Evolutionary conservation across 2,113 vertebrate genomes (phyloP).

Genomic region (Eurypyga helias): DNA sequence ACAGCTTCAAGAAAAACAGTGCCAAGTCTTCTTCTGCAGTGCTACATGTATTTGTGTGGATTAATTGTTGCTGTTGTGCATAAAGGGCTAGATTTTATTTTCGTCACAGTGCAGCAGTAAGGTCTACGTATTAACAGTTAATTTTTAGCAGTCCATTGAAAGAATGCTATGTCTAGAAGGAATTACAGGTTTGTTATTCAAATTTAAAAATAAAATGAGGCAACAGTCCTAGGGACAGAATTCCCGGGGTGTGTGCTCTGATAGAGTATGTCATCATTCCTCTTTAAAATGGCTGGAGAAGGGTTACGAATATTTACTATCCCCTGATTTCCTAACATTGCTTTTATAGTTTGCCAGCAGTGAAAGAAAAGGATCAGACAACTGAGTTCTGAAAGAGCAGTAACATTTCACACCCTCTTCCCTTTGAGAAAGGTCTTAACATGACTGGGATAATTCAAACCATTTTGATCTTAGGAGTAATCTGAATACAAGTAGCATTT

Average conservation of each 20-base stretch:
- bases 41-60: not conserved
- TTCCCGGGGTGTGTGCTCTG: not conserved
- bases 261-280: not conserved
- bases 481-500: not conserved
- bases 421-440: not conserved
- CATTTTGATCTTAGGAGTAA: not conserved
- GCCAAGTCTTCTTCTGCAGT: not conserved
- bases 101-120: not conserved
- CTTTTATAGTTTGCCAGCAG: not conserved
- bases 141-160: not conserved
- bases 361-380: not conserved
- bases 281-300: not conserved
- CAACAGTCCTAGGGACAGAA: not conserved
- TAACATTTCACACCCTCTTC: not conserved
- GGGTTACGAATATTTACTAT: not conserved
- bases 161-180: not conserved
- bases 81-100: not conserved
- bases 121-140: not conserved
- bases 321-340: not conserved
- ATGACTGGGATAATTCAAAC: not conserved
- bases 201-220: not conserved
- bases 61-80: not conserved
- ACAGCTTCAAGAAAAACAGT: not conserved
- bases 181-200: not conserved
- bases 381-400: not conserved